These are phyloP conservation scores for Sinelater perroti DNA, from an alignment of 2,888 invertebrate species.

Conservation along the genomic window DNA sequence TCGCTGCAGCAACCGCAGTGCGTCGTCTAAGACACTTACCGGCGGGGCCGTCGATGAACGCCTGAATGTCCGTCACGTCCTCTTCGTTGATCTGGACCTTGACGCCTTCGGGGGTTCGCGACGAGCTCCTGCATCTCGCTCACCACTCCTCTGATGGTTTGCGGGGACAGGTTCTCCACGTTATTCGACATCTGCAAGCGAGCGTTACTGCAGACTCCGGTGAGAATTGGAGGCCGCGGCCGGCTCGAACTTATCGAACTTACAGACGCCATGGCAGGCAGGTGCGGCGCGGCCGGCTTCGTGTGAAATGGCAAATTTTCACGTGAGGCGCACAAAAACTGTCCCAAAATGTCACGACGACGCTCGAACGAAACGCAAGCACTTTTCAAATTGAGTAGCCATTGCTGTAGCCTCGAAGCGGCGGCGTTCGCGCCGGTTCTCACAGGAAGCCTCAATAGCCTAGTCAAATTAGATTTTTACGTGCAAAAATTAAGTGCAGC, in stretches of 20 bases:
- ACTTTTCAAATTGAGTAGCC: conserved; percentile 33
- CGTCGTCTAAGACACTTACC: conserved; percentile 48
- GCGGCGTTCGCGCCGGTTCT: too few relatives aligned
- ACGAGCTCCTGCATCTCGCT: conserved; percentile 88
- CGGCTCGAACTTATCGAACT: conserved; percentile 16
- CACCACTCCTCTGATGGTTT: conserved; percentile 86
- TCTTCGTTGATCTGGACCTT: conserved; percentile 89
- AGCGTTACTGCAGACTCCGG: too few relatives aligned
- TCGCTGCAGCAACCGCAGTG: background rate
- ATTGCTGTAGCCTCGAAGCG: conserved; percentile 35
- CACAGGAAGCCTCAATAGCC: too few relatives aligned
- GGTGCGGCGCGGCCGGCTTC: background rate
- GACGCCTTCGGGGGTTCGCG: conserved; percentile 85
- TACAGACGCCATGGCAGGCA: conserved; percentile 34
- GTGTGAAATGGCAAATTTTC: conserved; percentile 9
- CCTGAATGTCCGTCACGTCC: conserved; percentile 94
- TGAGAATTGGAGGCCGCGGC: background rate
- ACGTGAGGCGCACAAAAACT: background rate
- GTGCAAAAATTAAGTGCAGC: too few relatives aligned
- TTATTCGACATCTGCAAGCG: conserved; percentile 76
- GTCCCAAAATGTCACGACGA: conserved; percentile 28
- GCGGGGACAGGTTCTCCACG: conserved; percentile 94
- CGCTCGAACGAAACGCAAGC: conserved; percentile 21
- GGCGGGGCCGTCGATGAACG: conserved; percentile 86
- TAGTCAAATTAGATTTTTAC: too few relatives aligned